Conservation (phyloP, 2,888 invertebrate species). For the Pseudoips prasinana region DNA sequence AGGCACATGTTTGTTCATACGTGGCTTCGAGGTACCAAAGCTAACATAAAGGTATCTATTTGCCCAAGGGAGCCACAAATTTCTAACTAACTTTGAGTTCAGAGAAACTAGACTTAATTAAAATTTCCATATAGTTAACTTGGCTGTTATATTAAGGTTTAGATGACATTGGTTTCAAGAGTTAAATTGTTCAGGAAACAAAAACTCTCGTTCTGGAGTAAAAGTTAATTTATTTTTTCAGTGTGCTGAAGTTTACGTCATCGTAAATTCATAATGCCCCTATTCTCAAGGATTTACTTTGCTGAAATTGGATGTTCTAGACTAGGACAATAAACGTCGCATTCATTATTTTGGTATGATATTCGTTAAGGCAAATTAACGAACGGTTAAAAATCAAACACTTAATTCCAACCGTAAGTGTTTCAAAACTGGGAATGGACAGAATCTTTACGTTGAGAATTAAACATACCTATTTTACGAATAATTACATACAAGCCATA, state of each 20-base stretch:
- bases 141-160: slow-evolving; percentile 3
- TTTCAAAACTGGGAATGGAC: too few species aligned
- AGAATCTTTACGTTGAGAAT: too few species aligned
- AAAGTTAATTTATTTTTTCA: slow-evolving; percentile 20
- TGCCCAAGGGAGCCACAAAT: slow-evolving; percentile 22
- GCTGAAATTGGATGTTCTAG: slow-evolving; percentile 17
- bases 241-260: slow-evolving; percentile 17
- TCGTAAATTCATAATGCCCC: slow-evolving; percentile 17
- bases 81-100: slow-evolving; percentile 18
- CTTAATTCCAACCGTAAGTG: too few species aligned
- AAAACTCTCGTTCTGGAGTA: slow-evolving; percentile 13
- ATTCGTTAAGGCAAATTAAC: too few species aligned
- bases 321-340: slow-evolving; percentile 4
- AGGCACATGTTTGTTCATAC: not conserved
- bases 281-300: slow-evolving; percentile 10
- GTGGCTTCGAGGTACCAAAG: not conserved
- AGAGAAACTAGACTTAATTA: slow-evolving; percentile 15
- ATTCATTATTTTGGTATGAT: not conserved
- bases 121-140: slow-evolving; percentile 24
- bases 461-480: too few species aligned
- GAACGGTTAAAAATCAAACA: too few species aligned
- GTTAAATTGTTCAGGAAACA: slow-evolving; percentile 6
- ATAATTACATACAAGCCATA: too few species aligned
- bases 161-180: slow-evolving; percentile 8
- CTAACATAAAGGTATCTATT: slow-evolving; percentile 10